Evolutionary conservation across 1,140 invertebrate genomes (phyloP), one percentile per base, ranked within the genome.

Genomic region (Magallana angulata): DNA sequence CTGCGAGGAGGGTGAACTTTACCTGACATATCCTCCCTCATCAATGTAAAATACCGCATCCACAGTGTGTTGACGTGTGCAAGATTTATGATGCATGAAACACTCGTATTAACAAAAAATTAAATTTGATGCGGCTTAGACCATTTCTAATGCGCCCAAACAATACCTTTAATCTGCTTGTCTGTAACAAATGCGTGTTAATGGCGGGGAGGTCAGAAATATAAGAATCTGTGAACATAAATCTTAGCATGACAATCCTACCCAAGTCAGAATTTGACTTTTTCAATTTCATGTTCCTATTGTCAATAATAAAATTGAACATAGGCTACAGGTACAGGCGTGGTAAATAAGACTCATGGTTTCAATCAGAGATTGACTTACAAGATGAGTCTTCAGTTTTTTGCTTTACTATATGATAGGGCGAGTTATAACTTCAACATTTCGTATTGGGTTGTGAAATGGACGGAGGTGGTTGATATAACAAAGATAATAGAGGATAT

Each of bases 41-140:
- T 18, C 68, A 30, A 18, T 30, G 8, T 76, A 76, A 12, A 76
- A 76, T 30, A 24, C 18, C 68, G 68, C 68, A 30, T 76, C 68
- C 12, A 64, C 16, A 16, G 24, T 30, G 24, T 76, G 8, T 36
- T 76, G 68, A 76, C 68, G 68, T 76, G 36, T 76, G 68, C 68
- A 76, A 76, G 68, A 30, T 76, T 76, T 76, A 76, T 76, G 68
- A 30, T 76, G 68, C 68, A 76, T 76, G 24, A 76, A 76, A 76
- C 68, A 30, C 68, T 30, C 68, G 30, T 76, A 76, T 76, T 76
- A 76, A 76, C 68, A 76, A 36, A 12, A 76, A 76, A 76, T 76
- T 30, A 76, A 76, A 76, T 76, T 76, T 76, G 68, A 76, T 76
- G 68, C 68, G 68, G 68, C 6, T 76, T 30, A 76, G 68, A 76